Evolutionary conservation across 1,140 invertebrate species (phyloP).

Genomic region (Medauroidea extradentata): DNA sequence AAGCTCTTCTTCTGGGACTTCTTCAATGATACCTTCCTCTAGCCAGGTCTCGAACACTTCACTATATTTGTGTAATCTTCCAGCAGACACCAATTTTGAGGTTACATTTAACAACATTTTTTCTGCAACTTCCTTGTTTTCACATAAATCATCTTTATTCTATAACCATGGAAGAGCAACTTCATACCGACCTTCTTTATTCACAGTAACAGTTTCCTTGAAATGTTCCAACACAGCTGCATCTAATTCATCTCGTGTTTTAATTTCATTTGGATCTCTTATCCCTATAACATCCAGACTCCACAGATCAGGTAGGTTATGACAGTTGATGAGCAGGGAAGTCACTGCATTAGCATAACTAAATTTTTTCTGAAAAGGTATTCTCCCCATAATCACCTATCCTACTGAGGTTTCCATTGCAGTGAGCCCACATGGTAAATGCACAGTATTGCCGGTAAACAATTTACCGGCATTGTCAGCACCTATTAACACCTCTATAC

Average conservation of each 20-base stretch:
- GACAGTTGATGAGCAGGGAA: conserved; percentile 20
- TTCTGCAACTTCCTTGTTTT: conserved; percentile 23
- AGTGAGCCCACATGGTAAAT: conserved; percentile 28
- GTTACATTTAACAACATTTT: conserved; percentile 20
- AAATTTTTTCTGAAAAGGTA: conserved; percentile 16
- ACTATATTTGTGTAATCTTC: conserved; percentile 30
- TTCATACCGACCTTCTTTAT: conserved; percentile 28
- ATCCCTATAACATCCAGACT: conserved; percentile 39
- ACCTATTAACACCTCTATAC: conserved; percentile 28
- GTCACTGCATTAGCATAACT: conserved; percentile 21
- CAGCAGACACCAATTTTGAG: conserved; percentile 23
- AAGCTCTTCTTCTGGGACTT: conserved; percentile 22
- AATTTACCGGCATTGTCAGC: conserved; percentile 34
- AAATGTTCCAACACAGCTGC: conserved; percentile 29
- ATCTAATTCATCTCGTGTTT: conserved; percentile 23
- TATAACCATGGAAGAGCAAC: conserved; percentile 33
- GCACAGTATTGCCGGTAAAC: conserved; percentile 26
- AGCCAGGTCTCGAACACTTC: conserved; percentile 32
- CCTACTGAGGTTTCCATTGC: conserved; percentile 36
- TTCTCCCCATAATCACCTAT: conserved; percentile 36
- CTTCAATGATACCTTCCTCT: conserved; percentile 30
- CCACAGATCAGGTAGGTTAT: conserved; percentile 36
- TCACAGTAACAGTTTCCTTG: conserved; percentile 24
- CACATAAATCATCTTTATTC: conserved; percentile 22
- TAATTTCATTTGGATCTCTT: conserved; percentile 30